A percentile compares a stretch with the other conserved stretches of the same genome.
Evolutionary conservation across 2,888 invertebrate genomes (phyloP).

Genomic region (Andricus curvator): DNA sequence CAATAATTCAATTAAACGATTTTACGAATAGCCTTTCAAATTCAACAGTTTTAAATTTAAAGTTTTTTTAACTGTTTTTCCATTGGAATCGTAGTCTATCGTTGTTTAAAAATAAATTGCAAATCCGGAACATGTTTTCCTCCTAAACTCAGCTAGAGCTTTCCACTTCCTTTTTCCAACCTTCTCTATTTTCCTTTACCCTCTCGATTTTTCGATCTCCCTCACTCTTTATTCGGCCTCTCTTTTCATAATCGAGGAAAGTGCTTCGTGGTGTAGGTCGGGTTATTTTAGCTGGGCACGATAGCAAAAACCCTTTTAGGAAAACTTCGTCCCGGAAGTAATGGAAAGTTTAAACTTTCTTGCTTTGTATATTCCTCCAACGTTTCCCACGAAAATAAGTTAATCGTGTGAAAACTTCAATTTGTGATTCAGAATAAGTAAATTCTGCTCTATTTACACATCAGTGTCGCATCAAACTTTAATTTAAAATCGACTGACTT

Average conservation of each 20-base stretch:
- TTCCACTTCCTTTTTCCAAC: background rate
- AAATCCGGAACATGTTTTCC: background rate
- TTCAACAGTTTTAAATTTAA: too few relatives aligned
- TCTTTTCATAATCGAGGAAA: conserved; percentile 27
- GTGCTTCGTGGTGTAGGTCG: conserved; percentile 1
- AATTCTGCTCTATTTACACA: too few relatives aligned
- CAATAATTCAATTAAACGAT: too few relatives aligned
- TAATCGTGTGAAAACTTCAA: background rate
- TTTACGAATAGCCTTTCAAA: too few relatives aligned
- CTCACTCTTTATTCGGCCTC: conserved; percentile 6
- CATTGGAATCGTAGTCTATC: background rate
- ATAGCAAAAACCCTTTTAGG: conserved; percentile 14
- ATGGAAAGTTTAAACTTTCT: background rate
- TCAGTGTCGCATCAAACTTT: background rate
- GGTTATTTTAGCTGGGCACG: background rate
- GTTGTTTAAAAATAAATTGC: background rate
- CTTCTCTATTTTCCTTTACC: background rate
- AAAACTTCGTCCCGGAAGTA: conserved; percentile 1
- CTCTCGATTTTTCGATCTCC: background rate
- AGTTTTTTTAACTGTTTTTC: background rate
- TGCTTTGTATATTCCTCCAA: background rate
- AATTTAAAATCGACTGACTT: too few relatives aligned
- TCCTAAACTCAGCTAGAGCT: background rate
- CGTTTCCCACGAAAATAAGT: background rate
- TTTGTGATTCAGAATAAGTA: background rate